Evolutionary conservation across 1,140 invertebrate species (phyloP).

Genomic region (Chionoecetes opilio): DNA sequence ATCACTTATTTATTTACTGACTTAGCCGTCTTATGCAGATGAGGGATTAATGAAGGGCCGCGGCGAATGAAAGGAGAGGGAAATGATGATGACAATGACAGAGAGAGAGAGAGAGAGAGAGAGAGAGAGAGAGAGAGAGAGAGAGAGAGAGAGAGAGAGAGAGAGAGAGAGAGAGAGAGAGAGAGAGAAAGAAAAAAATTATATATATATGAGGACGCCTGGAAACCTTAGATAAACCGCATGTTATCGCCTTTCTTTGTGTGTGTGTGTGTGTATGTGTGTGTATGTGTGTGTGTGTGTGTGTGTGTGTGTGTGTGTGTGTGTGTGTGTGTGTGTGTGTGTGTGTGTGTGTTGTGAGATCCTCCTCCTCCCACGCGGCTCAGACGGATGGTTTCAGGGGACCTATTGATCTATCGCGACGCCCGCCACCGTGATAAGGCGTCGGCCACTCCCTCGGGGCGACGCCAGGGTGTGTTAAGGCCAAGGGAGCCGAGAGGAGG

Average conservation of each 20-base stretch:
- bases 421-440: neutral
- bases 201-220: no score
- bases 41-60: conserved; percentile 9
- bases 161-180: no score
- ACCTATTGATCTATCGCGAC: neutral
- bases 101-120: conserved; percentile 24
- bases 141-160: no score
- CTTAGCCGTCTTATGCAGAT: neutral
- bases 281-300: neutral
- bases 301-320: neutral
- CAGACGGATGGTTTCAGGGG: neutral
- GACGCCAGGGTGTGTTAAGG: neutral
- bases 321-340: neutral
- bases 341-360: neutral
- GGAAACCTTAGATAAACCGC: neutral
- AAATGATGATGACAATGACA: neutral
- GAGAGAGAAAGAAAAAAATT: no score
- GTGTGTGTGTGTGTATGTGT: neutral
- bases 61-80: neutral
- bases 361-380: neutral
- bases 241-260: neutral
- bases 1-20: neutral
- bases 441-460: neutral
- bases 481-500: no score
- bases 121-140: conserved; percentile 9